Percentiles rank a stretch among this genome's conserved stretches.
Evolutionary conservation across 2,113 vertebrate species (phyloP).

Genomic region (Emberiza fucata): DNA sequence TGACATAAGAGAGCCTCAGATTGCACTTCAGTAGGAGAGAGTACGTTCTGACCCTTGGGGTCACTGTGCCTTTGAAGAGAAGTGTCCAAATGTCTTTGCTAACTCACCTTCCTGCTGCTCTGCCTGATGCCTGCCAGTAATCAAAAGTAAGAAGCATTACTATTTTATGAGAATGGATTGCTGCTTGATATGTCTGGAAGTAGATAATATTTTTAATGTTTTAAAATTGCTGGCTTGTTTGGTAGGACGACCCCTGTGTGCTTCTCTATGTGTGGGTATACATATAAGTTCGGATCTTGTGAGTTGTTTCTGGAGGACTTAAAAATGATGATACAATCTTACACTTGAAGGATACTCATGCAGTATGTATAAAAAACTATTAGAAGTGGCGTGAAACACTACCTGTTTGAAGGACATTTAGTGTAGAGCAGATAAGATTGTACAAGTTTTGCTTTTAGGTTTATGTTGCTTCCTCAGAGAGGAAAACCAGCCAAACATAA

Average conservation of each 20-base stretch:
- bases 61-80: slow-evolving; percentile 29
- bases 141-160: slow-evolving; percentile 21
- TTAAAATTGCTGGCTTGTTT: background rate
- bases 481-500: background rate
- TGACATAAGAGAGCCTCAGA: background rate
- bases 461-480: background rate
- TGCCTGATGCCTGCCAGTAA: slow-evolving; percentile 20
- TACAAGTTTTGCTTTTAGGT: background rate
- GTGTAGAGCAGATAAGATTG: background rate
- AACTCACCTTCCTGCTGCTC: slow-evolving; percentile 13
- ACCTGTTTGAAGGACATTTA: background rate
- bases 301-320: background rate
- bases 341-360: background rate
- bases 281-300: background rate
- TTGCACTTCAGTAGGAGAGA: background rate
- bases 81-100: slow-evolving; percentile 6
- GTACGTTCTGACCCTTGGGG: background rate
- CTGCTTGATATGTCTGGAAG: background rate
- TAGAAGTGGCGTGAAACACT: background rate
- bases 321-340: background rate
- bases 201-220: slow-evolving; percentile 19
- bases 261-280: background rate
- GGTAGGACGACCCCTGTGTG: background rate
- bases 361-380: background rate
- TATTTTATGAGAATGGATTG: slow-evolving; percentile 43